Evolutionary conservation across 1,140 invertebrate species (phyloP).

Genomic region (Cotesia typhae): DNA sequence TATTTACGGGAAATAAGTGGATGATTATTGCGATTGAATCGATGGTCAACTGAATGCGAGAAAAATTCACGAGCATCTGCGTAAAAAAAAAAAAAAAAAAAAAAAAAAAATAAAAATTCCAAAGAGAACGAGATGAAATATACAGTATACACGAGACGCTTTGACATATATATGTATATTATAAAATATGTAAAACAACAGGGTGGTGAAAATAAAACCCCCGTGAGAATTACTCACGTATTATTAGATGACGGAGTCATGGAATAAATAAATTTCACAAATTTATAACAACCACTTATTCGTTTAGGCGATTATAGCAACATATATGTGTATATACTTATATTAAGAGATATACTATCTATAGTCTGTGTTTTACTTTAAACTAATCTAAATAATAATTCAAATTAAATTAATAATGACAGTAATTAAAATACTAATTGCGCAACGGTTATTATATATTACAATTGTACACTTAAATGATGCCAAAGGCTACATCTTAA

Average conservation of each 20-base stretch:
- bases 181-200: background rate
- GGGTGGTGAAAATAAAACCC: conserved; percentile 4
- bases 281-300: conserved; percentile 42
- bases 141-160: conserved; percentile 11
- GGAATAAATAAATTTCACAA: conserved; percentile 50
- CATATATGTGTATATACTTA: background rate
- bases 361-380: too few species aligned
- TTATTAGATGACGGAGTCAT: conserved; percentile 60
- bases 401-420: too few species aligned
- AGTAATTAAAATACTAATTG: too few species aligned
- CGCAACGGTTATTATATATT: too few species aligned
- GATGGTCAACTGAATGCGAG: conserved; percentile 23
- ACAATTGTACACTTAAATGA: too few species aligned
- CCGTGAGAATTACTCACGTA: conserved; percentile 54
- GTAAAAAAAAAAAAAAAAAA: conserved; percentile 12
- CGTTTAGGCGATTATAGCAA: conserved; percentile 34
- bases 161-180: background rate
- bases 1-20: conserved; percentile 18
- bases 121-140: conserved; percentile 9
- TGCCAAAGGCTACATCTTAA: too few species aligned
- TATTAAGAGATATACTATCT: background rate
- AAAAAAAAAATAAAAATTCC: background rate
- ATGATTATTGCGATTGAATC: conserved; percentile 17
- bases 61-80: conserved; percentile 24
- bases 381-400: too few species aligned